A percentile compares a stretch with the other conserved stretches of the same genome.
phyloP scores from a whole-genome alignment of 2,888 invertebrate species.

The Diarsia brunnea region DNA sequence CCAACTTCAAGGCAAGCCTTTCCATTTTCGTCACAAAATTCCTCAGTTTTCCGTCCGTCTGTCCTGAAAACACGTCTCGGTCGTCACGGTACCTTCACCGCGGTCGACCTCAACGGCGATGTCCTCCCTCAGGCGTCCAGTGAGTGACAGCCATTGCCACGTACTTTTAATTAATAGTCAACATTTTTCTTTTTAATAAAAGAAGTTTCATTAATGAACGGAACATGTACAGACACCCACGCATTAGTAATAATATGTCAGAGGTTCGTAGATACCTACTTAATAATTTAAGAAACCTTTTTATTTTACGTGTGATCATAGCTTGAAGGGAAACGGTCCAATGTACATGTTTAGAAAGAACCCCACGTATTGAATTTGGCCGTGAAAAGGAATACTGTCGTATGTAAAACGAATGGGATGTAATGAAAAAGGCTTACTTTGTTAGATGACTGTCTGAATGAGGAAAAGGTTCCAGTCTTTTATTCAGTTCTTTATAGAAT shows the following conservation, averaged over 20 bases:
- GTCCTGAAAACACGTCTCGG: constrained; percentile 2
- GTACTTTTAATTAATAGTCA: constrained; percentile 11
- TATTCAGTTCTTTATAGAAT: constrained; percentile 52
- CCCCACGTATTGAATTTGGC: constrained; percentile 60
- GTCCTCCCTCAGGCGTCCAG: not conserved
- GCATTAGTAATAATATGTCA: not conserved
- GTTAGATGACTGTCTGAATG: constrained; percentile 58
- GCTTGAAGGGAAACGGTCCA: constrained; percentile 27
- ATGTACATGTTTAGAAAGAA: constrained; percentile 48
- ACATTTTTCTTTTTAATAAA: not conserved
- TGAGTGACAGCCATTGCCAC: constrained; percentile 2
- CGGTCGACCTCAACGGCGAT: constrained; percentile 1
- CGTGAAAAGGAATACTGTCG: constrained; percentile 57
- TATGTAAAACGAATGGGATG: constrained; percentile 64
- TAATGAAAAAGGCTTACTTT: constrained; percentile 65
- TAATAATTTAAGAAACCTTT: constrained; percentile 16
- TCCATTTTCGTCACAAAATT: not conserved
- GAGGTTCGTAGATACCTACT: not conserved
- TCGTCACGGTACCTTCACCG: constrained; percentile 30
- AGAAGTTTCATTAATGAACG: constrained; percentile 4
- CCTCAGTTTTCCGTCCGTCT: not conserved
- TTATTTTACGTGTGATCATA: constrained; percentile 18
- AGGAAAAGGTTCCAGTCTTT: constrained; percentile 53
- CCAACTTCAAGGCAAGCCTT: not conserved
- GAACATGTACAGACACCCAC: not conserved